A percentile compares a stretch with the other conserved stretches of the same genome.
phyloP scores from a whole-genome alignment of 1,140 invertebrate species.

The Oppia nitens region DNA sequence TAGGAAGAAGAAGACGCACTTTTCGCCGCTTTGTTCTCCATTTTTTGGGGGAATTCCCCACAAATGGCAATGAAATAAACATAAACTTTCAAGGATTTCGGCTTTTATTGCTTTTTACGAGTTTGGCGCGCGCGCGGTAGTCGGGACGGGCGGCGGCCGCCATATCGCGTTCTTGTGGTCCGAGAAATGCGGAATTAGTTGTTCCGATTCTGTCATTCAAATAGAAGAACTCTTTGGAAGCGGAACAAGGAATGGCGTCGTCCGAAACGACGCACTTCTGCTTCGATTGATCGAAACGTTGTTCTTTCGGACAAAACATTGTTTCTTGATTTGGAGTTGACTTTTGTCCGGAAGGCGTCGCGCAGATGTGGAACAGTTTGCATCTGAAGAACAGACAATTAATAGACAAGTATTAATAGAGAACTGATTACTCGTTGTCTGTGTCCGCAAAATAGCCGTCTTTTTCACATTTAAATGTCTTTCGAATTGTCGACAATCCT shows the following conservation, averaged over 20 bases:
- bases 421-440: slow-evolving; percentile 1
- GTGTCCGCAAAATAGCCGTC: slow-evolving; percentile 9
- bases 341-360: slow-evolving; percentile 6
- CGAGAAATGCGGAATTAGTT: not conserved
- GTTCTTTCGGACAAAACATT: slow-evolving; percentile 4
- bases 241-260: slow-evolving; percentile 9
- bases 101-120: not conserved
- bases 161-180: slow-evolving; percentile 2
- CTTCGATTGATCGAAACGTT: slow-evolving; percentile 13
- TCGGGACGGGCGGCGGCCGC: not conserved
- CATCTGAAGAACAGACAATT: slow-evolving; percentile 2
- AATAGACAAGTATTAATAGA: not conserved
- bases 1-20: too few species aligned
- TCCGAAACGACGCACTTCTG: not conserved
- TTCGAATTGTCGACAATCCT: not conserved
- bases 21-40: too few species aligned
- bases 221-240: slow-evolving; percentile 10
- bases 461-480: slow-evolving; percentile 12
- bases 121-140: not conserved
- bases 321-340: not conserved
- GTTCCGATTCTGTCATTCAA: slow-evolving; percentile 10
- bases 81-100: not conserved
- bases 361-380: slow-evolving; percentile 8
- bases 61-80: not conserved
- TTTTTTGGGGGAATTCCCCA: not conserved